Base-by-base conservation (phyloP, 92 coral and sea anemone species). In the Palythoa heliodiscus region DNA sequence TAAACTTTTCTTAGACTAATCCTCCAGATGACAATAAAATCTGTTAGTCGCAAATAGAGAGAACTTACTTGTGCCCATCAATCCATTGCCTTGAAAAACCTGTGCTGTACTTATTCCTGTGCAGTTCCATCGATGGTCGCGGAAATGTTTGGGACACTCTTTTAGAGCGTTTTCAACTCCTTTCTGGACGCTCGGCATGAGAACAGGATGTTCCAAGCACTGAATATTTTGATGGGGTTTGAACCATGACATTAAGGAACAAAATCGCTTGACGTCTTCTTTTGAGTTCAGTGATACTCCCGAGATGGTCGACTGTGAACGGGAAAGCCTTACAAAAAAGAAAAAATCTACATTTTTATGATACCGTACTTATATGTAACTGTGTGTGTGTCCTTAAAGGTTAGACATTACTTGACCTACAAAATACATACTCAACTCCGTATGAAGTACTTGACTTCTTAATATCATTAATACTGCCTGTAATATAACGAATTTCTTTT, bases 61-160 rank as follows among this genome's bases (percentile, higher is more conserved):
- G 13, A 11, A 84, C 94, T 93, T 77, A 96, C 98, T 83, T 82
- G 92, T 90, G 71, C 85, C 89, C 66, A 96, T 87, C 69, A 96
- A 91, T 73, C 98, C 95, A 19, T 78, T 70, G 17, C 87, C 92
- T 70, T 87, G 88, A 78, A 96, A 94, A 16, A 96, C 95, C 23
- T 94, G 92, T n/a, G 92, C 92, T 72, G 88, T 77, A 22, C 91
- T 96, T 15, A 96, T 78, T 1, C 98, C 96, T 3, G 98, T 91
- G 73, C 98, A 96, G 55, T 96, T 96, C 98, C 98, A 96, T 19
- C 93, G 89, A 35, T 87, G 94, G 37, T 90, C 88, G 10, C 74
- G 87, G 88, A 96, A 96, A 50, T 89, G 96, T 9, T 73, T 89
- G 70, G 91, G 87, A 40, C 98, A 96, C 89, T 94, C 96, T 54